Percentiles rank a stretch among this genome's conserved stretches.
These are phyloP conservation scores for Procavia capensis DNA, from an alignment of 2,113 vertebrate genomes.

Conservation along the genomic window DNA sequence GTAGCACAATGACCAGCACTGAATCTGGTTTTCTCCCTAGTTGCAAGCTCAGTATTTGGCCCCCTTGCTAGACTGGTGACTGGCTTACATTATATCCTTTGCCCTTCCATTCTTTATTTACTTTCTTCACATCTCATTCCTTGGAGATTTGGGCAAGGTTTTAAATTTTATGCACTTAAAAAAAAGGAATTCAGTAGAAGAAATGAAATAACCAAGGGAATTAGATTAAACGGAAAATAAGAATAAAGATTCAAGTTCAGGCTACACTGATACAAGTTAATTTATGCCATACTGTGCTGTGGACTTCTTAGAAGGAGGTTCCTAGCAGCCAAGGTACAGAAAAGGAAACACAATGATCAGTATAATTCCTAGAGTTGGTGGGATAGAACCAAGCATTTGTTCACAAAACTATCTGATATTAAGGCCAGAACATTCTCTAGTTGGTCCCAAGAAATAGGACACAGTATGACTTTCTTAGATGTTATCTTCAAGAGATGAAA, in stretches of 20 bases:
- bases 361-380: background rate
- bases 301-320: background rate
- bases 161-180: background rate
- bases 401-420: background rate
- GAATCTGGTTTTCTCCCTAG: background rate
- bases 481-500: background rate
- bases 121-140: background rate
- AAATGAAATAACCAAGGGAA: conserved; percentile 35
- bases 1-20: background rate
- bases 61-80: too few species aligned
- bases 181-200: background rate
- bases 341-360: background rate
- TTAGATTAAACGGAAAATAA: background rate
- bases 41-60: background rate
- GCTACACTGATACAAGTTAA: background rate
- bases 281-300: rapidly evolving
- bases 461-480: background rate
- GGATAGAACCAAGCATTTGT: background rate
- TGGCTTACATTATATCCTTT: background rate
- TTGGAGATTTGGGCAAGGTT: background rate
- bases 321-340: background rate
- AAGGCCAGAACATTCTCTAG: background rate
- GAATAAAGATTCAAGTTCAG: background rate
- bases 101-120: background rate
- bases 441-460: background rate